Evolutionary conservation across 2,113 vertebrate species (phyloP).

Genomic region (Anser cygnoides): DNA sequence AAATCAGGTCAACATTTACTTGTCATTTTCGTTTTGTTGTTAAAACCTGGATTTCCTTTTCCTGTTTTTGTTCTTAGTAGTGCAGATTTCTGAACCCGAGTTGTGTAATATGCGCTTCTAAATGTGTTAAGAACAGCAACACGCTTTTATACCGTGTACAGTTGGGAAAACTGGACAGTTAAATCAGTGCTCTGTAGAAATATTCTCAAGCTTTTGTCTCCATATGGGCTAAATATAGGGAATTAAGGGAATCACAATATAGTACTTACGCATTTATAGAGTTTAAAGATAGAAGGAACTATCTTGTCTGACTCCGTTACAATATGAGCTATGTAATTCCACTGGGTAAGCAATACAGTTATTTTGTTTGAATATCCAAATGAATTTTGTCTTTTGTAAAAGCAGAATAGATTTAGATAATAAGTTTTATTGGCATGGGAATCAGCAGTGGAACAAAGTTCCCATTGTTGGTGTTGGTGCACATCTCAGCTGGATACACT

Average conservation of each 20-base stretch:
- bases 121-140: background rate
- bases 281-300: background rate
- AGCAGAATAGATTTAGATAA: background rate
- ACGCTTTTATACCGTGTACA: background rate
- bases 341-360: background rate
- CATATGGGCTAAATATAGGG: background rate
- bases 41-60: conserved; percentile 54
- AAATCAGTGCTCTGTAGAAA: background rate
- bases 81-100: background rate
- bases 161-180: background rate
- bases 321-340: background rate
- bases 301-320: background rate
- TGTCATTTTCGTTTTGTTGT: conserved; percentile 25
- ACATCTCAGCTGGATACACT: background rate
- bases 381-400: background rate
- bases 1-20: conserved; percentile 8
- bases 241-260: background rate
- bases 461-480: background rate
- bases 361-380: background rate
- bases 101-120: background rate
- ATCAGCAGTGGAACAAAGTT: background rate
- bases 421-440: background rate
- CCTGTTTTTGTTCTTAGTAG: conserved; percentile 45
- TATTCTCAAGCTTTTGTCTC: background rate
- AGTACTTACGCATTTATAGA: background rate